These are phyloP conservation scores for Bhutanitis thaidina DNA, from an alignment of 2,888 invertebrate genomes.

Conservation along the genomic window DNA sequence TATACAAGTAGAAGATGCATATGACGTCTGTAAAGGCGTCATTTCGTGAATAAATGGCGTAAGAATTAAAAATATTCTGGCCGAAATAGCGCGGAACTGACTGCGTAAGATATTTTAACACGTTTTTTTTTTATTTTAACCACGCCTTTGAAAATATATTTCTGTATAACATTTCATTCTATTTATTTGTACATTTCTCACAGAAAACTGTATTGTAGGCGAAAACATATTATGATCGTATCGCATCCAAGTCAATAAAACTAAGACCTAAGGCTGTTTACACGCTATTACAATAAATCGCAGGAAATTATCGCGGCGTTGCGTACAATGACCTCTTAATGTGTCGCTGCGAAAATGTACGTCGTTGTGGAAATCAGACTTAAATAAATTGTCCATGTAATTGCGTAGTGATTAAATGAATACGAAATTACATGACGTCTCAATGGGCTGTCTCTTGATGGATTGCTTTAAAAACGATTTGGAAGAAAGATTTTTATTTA, in stretches of 20 bases:
- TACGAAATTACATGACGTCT: too few species aligned
- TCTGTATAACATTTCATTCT: not conserved
- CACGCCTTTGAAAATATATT: not conserved
- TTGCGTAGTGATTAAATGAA: conserved; percentile 7
- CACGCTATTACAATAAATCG: conserved; percentile 9
- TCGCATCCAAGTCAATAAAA: not conserved
- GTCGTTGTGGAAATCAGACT: conserved; percentile 9
- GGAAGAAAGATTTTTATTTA: too few species aligned
- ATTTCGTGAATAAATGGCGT: not conserved
- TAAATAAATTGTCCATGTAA: conserved; percentile 15
- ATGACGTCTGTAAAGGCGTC: too few species aligned
- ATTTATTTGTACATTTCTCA: too few species aligned
- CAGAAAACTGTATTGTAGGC: too few species aligned
- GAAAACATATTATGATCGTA: too few species aligned
- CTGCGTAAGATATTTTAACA: conserved; percentile 1
- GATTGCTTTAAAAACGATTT: too few species aligned
- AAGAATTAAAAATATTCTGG: conserved; percentile 3
- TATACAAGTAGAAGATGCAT: too few species aligned
- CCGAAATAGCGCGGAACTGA: conserved; percentile 7
- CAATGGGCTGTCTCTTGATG: not conserved
- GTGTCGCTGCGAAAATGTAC: not conserved
- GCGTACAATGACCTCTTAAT: conserved; percentile 16
- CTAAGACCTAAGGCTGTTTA: conserved; percentile 3
- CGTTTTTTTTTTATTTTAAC: too few species aligned
- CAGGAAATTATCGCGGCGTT: conserved; percentile 1